These are phyloP conservation scores for Eucidaris tribuloides DNA, from an alignment of 35 echinoderm and acorn worm species.

Conservation along the genomic window DNA sequence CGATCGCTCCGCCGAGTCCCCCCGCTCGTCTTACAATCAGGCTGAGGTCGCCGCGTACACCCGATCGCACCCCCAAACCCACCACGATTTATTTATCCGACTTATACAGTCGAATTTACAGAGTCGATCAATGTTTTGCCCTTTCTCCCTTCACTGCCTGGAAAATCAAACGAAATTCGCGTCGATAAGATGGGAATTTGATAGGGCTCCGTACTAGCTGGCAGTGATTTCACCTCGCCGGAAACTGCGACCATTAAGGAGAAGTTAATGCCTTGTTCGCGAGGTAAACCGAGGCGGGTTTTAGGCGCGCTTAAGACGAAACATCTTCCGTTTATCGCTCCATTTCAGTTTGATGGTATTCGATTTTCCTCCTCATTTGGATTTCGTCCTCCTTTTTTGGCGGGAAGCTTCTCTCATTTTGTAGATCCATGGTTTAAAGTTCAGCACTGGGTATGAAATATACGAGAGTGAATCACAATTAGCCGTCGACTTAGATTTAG, in stretches of 20 bases:
- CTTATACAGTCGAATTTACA: constrained; percentile 39
- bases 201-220: not conserved
- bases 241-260: constrained; percentile 33
- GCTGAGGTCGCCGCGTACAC: not conserved
- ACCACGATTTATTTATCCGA: constrained; percentile 29
- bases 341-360: constrained; percentile 37
- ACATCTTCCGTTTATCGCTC: constrained; percentile 28
- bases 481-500: no score
- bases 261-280: constrained; percentile 23
- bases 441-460: no score
- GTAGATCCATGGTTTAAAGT: no score
- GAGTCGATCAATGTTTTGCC: constrained; percentile 1
- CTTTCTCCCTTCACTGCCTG: not conserved
- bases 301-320: constrained; percentile 27
- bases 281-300: constrained; percentile 31
- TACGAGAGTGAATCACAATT: no score
- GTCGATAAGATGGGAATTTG: constrained; percentile 8
- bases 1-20: not conserved
- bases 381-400: constrained; percentile 27
- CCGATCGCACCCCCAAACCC: not conserved
- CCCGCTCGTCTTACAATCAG: constrained; percentile 9
- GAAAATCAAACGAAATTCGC: not conserved
- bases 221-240: not conserved
- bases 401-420: no score
- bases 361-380: constrained; percentile 24